These are phyloP conservation scores for Panorpa germanica DNA, from an alignment of 2,888 invertebrate species.

Conservation along the genomic window DNA sequence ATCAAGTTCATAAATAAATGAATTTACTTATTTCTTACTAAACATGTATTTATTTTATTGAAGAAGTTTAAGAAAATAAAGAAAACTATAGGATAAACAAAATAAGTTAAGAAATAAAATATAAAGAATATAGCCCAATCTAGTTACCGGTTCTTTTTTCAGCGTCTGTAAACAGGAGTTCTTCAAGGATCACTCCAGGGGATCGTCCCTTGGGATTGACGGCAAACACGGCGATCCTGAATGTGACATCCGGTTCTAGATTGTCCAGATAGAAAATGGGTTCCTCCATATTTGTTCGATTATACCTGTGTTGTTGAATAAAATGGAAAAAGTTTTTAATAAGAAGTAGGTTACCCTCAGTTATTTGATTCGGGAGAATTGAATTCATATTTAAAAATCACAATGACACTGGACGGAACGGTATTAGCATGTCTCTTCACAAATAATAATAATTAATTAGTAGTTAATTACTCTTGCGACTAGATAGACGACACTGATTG, in stretches of 20 bases:
- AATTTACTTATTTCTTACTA: no score
- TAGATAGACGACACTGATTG: no score
- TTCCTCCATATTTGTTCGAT: constrained; percentile 39
- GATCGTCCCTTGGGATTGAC: constrained; percentile 71
- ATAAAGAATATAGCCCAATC: constrained; percentile 5
- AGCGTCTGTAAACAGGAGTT: constrained; percentile 61
- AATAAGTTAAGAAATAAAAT: constrained; percentile 1
- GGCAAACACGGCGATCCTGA: constrained; percentile 57
- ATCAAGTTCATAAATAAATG: no score
- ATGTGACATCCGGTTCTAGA: constrained; percentile 60
- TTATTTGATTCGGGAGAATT: no score
- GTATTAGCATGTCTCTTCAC: no score
- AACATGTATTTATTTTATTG: no score
- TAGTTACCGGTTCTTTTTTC: constrained; percentile 52
- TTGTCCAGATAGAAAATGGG: constrained; percentile 61
- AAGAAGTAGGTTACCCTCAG: no score
- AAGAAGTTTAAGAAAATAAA: neutral
- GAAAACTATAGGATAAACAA: constrained; percentile 1
- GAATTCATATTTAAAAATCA: constrained; percentile 17
- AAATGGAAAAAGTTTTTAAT: neutral
- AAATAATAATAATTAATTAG: no score
- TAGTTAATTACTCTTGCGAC: no score
- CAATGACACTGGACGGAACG: no score
- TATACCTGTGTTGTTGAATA: neutral
- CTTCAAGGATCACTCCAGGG: constrained; percentile 46